Conservation (phyloP, 2,113 vertebrate species). For the Odobenus rosmarus region DNA sequence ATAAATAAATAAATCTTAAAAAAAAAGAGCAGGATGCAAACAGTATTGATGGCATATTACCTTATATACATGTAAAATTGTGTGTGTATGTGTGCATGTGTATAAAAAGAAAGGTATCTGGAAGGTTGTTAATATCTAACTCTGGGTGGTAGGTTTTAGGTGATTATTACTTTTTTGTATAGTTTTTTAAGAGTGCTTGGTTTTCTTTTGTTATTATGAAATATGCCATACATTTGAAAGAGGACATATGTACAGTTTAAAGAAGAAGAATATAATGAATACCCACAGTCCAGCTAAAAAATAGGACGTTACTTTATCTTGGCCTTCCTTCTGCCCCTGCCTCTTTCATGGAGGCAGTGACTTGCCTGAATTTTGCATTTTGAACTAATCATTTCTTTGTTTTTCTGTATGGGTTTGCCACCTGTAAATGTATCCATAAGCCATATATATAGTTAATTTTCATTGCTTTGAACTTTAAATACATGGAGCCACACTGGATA, state of each 20-base stretch:
- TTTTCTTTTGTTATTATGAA: slow-evolving; percentile 45
- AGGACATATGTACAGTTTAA: neutral
- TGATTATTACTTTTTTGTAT: slow-evolving; percentile 43
- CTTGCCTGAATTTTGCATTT: neutral
- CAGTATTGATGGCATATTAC: neutral
- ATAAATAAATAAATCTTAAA: neutral
- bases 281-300: neutral
- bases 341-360: neutral
- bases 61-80: neutral
- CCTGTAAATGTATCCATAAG: neutral
- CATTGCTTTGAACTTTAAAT: slow-evolving; percentile 29
- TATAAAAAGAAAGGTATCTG: neutral
- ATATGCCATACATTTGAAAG: neutral
- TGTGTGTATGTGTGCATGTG: neutral
- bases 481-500: neutral
- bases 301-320: neutral
- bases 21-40: neutral
- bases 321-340: neutral
- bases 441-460: neutral
- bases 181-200: neutral
- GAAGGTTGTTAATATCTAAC: neutral
- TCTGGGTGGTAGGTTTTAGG: neutral
- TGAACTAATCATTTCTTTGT: neutral
- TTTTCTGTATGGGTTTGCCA: neutral
- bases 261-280: neutral